A percentile compares a stretch with the other conserved stretches of the same genome.
Evolutionary conservation across 2,797 vertebrate genomes (phyloP).

Genomic region (Cossypha caffra): DNA sequence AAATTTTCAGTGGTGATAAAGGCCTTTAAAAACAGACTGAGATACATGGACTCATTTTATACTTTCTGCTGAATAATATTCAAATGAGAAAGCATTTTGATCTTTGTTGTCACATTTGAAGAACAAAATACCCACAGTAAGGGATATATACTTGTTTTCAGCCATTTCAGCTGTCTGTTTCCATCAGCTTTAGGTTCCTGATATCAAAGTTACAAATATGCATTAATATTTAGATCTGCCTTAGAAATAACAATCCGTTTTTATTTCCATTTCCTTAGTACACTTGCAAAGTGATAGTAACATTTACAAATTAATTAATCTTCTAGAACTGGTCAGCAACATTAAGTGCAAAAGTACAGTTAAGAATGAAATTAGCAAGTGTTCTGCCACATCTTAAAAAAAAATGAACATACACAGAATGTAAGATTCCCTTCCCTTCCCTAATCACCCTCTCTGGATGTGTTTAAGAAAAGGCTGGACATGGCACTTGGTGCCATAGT

Average conservation of each 20-base stretch:
- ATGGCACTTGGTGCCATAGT: too few relatives aligned
- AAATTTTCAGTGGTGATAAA: background rate
- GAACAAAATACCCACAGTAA: background rate
- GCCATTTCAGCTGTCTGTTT: background rate
- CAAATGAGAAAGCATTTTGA: background rate
- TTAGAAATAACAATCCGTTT: background rate
- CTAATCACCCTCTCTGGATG: too few relatives aligned
- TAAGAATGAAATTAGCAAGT: background rate
- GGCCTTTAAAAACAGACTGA: background rate
- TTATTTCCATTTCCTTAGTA: background rate
- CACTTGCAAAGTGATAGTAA: background rate
- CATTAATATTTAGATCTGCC: background rate
- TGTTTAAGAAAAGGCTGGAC: too few relatives aligned
- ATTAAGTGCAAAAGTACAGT: background rate
- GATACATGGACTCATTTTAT: background rate
- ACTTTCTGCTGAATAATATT: background rate
- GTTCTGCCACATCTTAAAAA: background rate
- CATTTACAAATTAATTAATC: background rate
- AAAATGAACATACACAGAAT: background rate
- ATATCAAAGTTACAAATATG: background rate
- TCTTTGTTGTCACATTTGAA: background rate
- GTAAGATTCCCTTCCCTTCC: background rate
- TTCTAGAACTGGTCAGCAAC: background rate
- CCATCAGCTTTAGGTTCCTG: background rate
- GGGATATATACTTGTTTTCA: background rate